phyloP scores from a whole-genome alignment of 1,140 invertebrate species.

The Matsumurasca onukii region DNA sequence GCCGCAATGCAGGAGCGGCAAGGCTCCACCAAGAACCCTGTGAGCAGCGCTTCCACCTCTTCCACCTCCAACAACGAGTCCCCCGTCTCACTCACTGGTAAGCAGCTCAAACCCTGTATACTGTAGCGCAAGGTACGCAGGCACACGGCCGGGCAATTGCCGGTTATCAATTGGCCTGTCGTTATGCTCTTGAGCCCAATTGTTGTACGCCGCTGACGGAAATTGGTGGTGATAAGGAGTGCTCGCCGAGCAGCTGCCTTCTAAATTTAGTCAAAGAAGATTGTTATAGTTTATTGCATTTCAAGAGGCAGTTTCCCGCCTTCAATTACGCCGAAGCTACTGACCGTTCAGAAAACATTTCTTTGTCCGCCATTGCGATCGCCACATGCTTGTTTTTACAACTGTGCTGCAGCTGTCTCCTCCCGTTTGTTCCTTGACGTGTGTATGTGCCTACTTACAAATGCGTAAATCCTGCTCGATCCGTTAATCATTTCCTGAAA shows the following conservation, averaged over 20 bases:
- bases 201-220: slow-evolving; percentile 20
- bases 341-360: neutral
- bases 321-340: slow-evolving; percentile 12
- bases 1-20: slow-evolving; percentile 39
- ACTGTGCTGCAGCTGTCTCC: neutral
- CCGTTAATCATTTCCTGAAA: too few species aligned
- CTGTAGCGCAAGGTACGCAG: too few species aligned
- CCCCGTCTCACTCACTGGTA: slow-evolving; percentile 3
- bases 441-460: too few species aligned
- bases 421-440: too few species aligned
- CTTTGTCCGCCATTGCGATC: neutral
- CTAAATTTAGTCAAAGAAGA: slow-evolving; percentile 30
- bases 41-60: slow-evolving; percentile 15
- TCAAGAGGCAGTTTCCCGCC: slow-evolving; percentile 25
- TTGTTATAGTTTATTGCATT: slow-evolving; percentile 28
- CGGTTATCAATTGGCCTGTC: slow-evolving; percentile 16
- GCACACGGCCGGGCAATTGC: slow-evolving; percentile 15
- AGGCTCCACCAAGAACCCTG: neutral
- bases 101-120: slow-evolving; percentile 21
- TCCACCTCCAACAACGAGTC: slow-evolving; percentile 18
- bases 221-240: slow-evolving; percentile 17
- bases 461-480: too few species aligned
- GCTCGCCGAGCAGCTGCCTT: slow-evolving; percentile 19
- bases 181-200: slow-evolving; percentile 24
- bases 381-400: neutral